A percentile compares a stretch with the other conserved stretches of the same genome.
Evolutionary conservation across 2,797 vertebrate genomes (phyloP).

Genomic region (Erpetoichthys calabaricus): DNA sequence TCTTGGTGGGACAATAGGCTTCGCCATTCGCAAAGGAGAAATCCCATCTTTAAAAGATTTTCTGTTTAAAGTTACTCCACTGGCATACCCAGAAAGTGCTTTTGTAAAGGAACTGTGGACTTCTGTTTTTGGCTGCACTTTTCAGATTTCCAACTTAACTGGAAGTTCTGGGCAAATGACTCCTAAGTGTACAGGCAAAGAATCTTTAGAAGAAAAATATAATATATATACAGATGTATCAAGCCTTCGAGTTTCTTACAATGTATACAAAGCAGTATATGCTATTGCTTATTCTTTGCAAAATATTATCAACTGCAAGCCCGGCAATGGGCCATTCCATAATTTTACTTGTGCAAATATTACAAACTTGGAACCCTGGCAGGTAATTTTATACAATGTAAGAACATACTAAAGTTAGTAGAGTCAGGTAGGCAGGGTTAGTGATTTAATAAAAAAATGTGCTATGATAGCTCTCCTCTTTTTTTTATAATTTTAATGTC

Average conservation of each 20-base stretch:
- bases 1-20: neutral
- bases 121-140: neutral
- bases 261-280: constrained; percentile 50
- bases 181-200: neutral
- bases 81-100: neutral
- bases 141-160: neutral
- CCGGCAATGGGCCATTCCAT: neutral
- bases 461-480: too few species aligned
- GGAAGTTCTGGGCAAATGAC: neutral
- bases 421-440: too few species aligned
- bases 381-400: constrained; percentile 28
- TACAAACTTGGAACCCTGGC: constrained; percentile 25
- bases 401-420: too few species aligned
- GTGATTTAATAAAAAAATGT: too few species aligned
- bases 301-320: constrained; percentile 31
- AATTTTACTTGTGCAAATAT: constrained; percentile 28
- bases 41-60: constrained; percentile 1
- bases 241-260: constrained; percentile 34
- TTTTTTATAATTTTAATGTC: too few species aligned
- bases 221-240: neutral
- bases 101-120: constrained; percentile 4
- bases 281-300: constrained; percentile 45
- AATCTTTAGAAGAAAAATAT: neutral
- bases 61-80: neutral
- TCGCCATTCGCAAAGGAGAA: neutral